Evolutionary conservation across 2,113 vertebrate species (phyloP).

Genomic region (Oryzias celebensis): DNA sequence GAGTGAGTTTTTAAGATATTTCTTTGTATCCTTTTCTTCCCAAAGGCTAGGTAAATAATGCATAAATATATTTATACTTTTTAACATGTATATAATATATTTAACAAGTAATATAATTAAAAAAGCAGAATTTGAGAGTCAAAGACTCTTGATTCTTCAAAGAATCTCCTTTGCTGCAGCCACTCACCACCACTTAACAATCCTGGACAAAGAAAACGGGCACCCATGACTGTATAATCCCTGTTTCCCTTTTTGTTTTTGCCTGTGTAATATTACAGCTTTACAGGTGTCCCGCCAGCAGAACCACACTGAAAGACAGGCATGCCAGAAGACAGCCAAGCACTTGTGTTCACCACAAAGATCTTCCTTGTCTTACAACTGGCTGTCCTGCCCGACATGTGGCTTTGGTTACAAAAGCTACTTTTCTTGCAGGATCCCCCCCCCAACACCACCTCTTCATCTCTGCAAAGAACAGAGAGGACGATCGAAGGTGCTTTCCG

Average conservation of each 20-base stretch:
- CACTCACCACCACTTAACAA: constrained; percentile 39
- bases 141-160: constrained; percentile 20
- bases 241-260: constrained; percentile 51
- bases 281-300: constrained; percentile 69
- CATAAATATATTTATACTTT: too few relatives aligned
- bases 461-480: constrained; percentile 63
- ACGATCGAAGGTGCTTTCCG: constrained; percentile 64
- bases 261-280: constrained; percentile 71
- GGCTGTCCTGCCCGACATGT: constrained; percentile 70
- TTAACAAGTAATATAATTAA: too few relatives aligned
- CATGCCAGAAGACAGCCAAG: constrained; percentile 75
- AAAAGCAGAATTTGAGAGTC: constrained; percentile 3
- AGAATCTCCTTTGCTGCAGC: constrained; percentile 12
- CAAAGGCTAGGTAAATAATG: neutral
- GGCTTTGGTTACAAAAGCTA: constrained; percentile 70
- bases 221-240: constrained; percentile 41
- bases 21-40: neutral
- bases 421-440: constrained; percentile 55
- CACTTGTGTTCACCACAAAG: constrained; percentile 78
- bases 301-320: constrained; percentile 68
- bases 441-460: constrained; percentile 22
- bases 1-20: too few relatives aligned
- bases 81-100: neutral
- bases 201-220: constrained; percentile 32
- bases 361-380: constrained; percentile 79